Evolutionary conservation across 2,797 vertebrate genomes (phyloP), one percentile per base, ranked within the genome.

Genomic region (Phataginus tetradactyla): DNA sequence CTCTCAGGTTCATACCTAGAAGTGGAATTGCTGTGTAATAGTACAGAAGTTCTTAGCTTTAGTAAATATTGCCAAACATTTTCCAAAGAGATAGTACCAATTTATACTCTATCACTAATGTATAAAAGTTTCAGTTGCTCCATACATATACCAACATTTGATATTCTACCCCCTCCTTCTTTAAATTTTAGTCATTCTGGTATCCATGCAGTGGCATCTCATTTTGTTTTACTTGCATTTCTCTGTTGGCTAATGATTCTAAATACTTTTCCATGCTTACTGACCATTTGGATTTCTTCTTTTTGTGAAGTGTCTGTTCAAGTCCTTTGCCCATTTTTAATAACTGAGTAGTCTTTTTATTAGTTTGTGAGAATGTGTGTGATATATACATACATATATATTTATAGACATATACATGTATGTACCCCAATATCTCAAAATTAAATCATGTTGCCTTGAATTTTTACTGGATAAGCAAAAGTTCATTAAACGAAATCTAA

Each of bases 391-490:
- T 45, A 61, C 25, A n/a, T 64, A 63, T 14, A 79, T 1, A 66
- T 64, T n/a, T 27, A 87, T 4, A 29, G 20, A 90, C n/a, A 61
- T 57, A 55, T 18, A 51, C 5, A 81, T 2, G 42, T 20, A 51
- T 32, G 74, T 6, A 53, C 21, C 37, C 77, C 63, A 71, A 32
- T 77, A 96, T 72, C 34, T 71, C 71, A 83, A 77, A 86, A 71
- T 42, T 34, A 80, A 71, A 69, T 55, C 69, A 83, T 87, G 63
- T 45, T 91, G 69, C 5, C 55, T 81, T 81, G 57, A 17, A 78
- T 71, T 95, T 87, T 85, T 51, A 84, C 27, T 95, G 25, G 34
- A 84, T 74, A 91, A 78, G 29, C 64, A 83, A 66, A 84, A 95
- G 32, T 74, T 90, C 12, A 72, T 42, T 57, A 77, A 90, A 84